Evolutionary conservation across 2,888 invertebrate genomes (phyloP), one percentile per base, ranked within the genome.

Genomic region (Mesochorus sp.): DNA sequence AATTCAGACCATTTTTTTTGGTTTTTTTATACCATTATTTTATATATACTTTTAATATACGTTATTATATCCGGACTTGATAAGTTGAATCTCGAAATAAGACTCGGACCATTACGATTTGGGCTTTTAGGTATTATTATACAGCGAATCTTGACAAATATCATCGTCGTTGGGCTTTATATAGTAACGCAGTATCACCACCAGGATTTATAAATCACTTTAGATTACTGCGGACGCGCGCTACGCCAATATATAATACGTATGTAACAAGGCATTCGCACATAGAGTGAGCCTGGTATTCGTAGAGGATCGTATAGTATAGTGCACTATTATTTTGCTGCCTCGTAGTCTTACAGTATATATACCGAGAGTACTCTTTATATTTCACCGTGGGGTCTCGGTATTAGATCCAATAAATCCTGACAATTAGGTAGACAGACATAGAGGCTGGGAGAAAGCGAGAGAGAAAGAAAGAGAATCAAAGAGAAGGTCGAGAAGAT

Each of bases 351-450:
- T 74, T 74, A 51, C 59, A 59, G 31, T 26, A n/a, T 21, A 47
- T 66, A 49, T 28, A 44, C 55, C 55, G 44, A 24, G 61, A 51
- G 51, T 44, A 37, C 51, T 39, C 62, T 53, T 12, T 68, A 55
- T 62, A 70, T 75, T 68, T 70, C 31, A 49, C 64, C 68, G 49
- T 31, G 66, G 70, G 49, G 62, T 70, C 59, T 44, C 74, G 57
- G 57, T 64, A 64, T 76, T 76, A 76, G 76, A 76, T 70, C 64
- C 70, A 71, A 76, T 76, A 76, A 76, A 76, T 76, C 64, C 59
- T 24, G 64, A 70, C 76, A 71, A 76, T 76, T 76, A 76, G 76
- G 70, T 68, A 57, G 70, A 76, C 76, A 42, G 64, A 37, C 26
- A 37, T 19, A 19, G 51, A 28, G 28, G 28, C 19, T 3, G 34